Evolutionary conservation across 1,140 invertebrate genomes (phyloP), one percentile per base, ranked within the genome.

Genomic region (Macrobrachium nipponense): DNA sequence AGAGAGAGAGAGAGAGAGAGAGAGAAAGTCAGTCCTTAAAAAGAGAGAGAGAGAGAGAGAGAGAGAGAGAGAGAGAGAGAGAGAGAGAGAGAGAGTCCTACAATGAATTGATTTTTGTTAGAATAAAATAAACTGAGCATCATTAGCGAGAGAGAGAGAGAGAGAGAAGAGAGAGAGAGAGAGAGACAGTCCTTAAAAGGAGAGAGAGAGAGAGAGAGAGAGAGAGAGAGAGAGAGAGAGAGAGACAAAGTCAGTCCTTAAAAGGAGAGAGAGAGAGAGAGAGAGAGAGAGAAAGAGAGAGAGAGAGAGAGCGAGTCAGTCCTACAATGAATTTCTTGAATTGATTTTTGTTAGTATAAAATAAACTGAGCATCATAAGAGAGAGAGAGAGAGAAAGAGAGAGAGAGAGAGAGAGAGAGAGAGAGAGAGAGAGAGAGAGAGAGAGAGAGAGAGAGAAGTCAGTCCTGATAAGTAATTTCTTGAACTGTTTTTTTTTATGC

Each of bases 371-470:
- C 36, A 43, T n/a, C 76, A 78, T 59, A 23, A n/a, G 36, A 60
- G 76, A 23, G 51, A 78, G 51, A 59, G 58, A 73, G 72, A n/a
- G 58, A 51, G 72, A 73, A 3, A 20, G 72, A 44, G 72, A 44
- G 72, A 73, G 72, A n/a, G 64, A 68, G 64, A 68, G 64, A 68
- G 58, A 73, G 72, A n/a, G 58, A 51, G 72, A 73, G 12, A 20
- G 72, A 44, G 72, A 44, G 72, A 73, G 72, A n/a, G 64, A 68
- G 64, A 68, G 64, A 68, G 64, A 68, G 64, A 68, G 64, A 68
- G 64, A 27, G 27, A 68, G 27, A 17, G 12, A 68, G n/a, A 68
- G 27, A 17, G 11, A 68, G 5, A n/a, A 68, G n/a, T n/a, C 1
- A n/a, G n/a, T 75, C 27, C n/a, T 18, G 17, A 18, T 44, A 4